Conservation (phyloP, 2,113 vertebrate genomes). For the Megalops atlanticus region DNA sequence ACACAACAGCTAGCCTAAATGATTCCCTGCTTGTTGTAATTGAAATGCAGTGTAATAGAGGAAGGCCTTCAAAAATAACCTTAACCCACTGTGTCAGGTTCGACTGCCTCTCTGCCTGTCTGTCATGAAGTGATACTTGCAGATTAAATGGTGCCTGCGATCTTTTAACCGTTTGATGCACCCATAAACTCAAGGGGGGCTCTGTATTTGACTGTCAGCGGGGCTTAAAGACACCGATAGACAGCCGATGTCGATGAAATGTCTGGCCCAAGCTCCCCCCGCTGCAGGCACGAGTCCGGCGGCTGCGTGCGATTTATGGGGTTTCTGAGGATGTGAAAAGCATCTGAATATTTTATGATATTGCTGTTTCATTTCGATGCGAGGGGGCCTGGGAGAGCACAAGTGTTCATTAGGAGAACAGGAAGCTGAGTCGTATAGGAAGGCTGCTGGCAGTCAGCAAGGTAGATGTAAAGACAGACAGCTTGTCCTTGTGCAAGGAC, state of each 20-base stretch:
- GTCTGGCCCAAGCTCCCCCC: background rate
- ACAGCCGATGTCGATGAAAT: background rate
- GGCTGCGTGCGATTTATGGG: background rate
- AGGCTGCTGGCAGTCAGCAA: background rate
- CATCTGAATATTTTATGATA: constrained; percentile 7
- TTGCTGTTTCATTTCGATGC: background rate
- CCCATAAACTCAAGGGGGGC: background rate
- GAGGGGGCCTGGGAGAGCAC: background rate
- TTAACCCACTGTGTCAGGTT: too few relatives aligned
- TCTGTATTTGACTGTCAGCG: background rate
- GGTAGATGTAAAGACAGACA: background rate
- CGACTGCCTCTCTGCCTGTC: too few relatives aligned
- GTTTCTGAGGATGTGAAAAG: constrained; percentile 8
- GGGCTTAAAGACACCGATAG: background rate
- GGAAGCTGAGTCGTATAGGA: background rate
- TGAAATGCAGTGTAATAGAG: too few relatives aligned
- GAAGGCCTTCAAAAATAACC: too few relatives aligned
- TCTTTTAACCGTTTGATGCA: too few relatives aligned
- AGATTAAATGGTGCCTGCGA: too few relatives aligned
- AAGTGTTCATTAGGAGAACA: background rate
- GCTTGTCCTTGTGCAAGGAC: constrained; percentile 4
- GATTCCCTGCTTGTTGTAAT: too few relatives aligned
- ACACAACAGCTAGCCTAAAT: too few relatives aligned
- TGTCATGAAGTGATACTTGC: too few relatives aligned
- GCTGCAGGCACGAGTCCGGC: background rate